Evolutionary conservation across 1,140 invertebrate species (phyloP).

Genomic region (Rhopalosiphum padi): DNA sequence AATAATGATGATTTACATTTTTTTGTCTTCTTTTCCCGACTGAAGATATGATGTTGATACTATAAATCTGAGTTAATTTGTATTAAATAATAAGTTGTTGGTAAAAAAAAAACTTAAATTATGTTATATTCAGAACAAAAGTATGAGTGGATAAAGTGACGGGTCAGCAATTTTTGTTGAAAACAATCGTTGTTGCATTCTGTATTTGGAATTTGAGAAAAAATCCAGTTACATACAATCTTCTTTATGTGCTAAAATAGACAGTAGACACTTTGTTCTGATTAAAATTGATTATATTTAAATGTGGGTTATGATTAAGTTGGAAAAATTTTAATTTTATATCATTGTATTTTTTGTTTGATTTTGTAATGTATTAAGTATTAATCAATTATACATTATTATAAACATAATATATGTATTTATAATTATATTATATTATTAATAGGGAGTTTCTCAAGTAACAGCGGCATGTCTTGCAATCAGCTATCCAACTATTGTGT

Average conservation of each 20-base stretch:
- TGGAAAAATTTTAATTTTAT: neutral
- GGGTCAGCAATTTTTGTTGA: too few species aligned
- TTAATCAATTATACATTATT: neutral
- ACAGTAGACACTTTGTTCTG: too few species aligned
- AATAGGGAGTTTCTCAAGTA: conserved; percentile 85
- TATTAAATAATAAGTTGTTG: neutral
- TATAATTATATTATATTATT: neutral
- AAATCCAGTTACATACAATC: too few species aligned
- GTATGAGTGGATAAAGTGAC: neutral
- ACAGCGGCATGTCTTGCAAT: conserved; percentile 93
- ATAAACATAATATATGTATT: neutral
- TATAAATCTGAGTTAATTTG: conserved; percentile 33
- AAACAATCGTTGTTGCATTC: too few species aligned
- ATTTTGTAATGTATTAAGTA: neutral
- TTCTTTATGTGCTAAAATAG: too few species aligned
- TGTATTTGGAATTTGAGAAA: too few species aligned
- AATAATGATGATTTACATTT: conserved; percentile 33
- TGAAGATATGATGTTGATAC: conserved; percentile 51
- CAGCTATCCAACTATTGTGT: conserved; percentile 95
- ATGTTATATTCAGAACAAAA: neutral
- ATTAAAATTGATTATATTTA: too few species aligned
- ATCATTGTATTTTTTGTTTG: neutral
- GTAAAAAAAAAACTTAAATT: neutral
- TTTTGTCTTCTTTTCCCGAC: conserved; percentile 59
- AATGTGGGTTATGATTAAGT: too few species aligned